Percentiles rank a stretch among this genome's conserved stretches.
These are phyloP conservation scores for Cataglyphis livida DNA, from an alignment of 2,888 invertebrate species.

Conservation along the genomic window DNA sequence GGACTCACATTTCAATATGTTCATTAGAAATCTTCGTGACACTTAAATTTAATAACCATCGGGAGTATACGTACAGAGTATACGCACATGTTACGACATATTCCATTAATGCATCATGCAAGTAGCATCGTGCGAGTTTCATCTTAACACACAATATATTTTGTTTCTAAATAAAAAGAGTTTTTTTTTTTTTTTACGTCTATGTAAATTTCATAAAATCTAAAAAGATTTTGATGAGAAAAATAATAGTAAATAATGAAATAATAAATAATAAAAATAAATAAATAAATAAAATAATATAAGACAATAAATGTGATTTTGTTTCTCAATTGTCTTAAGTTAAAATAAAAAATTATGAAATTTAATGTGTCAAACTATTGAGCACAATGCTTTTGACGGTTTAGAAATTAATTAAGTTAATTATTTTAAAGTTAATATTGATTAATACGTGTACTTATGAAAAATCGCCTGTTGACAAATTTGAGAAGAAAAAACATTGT, in stretches of 20 bases:
- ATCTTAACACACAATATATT: neutral
- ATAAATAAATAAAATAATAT: neutral
- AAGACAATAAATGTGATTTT: neutral
- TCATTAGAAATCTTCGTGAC: constrained; percentile 36
- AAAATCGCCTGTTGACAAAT: too few relatives aligned
- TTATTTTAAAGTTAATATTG: too few relatives aligned
- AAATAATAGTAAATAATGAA: neutral
- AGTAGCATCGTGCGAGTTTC: neutral
- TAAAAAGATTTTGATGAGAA: neutral
- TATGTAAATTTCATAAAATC: neutral
- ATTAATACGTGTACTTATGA: too few relatives aligned
- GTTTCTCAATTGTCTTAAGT: neutral
- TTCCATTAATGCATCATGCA: neutral
- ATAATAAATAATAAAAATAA: neutral
- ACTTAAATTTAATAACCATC: constrained; percentile 42
- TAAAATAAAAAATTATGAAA: neutral
- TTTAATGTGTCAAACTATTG: too few relatives aligned
- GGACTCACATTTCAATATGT: constrained; percentile 58
- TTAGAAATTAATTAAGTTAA: too few relatives aligned
- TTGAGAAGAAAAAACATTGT: too few relatives aligned
- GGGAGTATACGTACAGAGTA: neutral
- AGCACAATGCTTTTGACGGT: too few relatives aligned
- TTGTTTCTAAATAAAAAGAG: neutral
- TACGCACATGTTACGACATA: neutral
- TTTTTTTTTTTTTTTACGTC: neutral